Evolutionary conservation across 2,797 vertebrate species (phyloP).

Genomic region (Tolypeutes matacus): DNA sequence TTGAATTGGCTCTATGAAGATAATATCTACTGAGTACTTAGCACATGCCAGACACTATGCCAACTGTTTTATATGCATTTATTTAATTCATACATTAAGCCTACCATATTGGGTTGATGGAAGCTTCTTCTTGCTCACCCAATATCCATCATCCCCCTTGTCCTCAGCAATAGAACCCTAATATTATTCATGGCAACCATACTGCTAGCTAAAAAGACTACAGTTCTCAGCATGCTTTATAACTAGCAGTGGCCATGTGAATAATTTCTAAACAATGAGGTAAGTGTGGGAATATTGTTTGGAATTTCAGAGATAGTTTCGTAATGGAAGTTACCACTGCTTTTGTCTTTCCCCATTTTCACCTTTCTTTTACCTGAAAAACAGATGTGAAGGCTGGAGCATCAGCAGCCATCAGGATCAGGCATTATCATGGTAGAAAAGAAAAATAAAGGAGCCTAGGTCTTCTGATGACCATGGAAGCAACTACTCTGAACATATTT

Average conservation of each 20-base stretch:
- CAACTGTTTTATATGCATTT: background rate
- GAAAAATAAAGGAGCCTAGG: background rate
- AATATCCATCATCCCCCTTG: slow-evolving; percentile 2
- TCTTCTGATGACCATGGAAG: background rate
- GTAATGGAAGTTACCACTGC: background rate
- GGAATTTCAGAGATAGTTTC: background rate
- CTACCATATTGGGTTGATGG: background rate
- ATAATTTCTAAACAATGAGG: background rate
- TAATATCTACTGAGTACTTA: background rate
- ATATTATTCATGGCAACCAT: background rate
- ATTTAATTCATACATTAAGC: slow-evolving; percentile 9
- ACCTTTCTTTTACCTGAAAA: background rate
- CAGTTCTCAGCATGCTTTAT: background rate
- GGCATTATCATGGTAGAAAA: background rate
- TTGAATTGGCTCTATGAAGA: background rate
- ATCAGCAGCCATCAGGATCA: background rate
- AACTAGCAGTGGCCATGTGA: background rate
- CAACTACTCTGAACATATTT: background rate
- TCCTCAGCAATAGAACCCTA: background rate
- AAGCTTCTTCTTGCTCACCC: background rate
- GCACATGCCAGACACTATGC: background rate
- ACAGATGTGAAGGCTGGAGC: background rate
- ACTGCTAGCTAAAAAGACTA: background rate
- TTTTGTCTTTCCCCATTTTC: background rate
- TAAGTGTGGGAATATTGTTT: background rate